Conservation (phyloP, 2,888 invertebrate genomes). For the Meliscaeva auricollis region DNA sequence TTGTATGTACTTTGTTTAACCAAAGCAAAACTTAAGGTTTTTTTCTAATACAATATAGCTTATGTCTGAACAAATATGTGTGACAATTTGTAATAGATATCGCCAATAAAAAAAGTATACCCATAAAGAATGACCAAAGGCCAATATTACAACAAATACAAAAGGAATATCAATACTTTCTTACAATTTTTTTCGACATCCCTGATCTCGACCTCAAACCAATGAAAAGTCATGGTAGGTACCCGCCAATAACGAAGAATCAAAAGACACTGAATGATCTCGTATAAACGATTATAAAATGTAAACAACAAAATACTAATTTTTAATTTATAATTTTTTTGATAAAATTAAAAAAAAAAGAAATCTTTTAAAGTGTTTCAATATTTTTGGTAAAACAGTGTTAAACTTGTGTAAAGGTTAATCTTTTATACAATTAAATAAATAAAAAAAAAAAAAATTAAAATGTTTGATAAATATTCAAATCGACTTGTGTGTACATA, state of each 20-base stretch:
- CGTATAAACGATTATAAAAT: not conserved
- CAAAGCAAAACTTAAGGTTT: too few relatives aligned
- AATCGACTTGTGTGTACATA: conserved; percentile 16
- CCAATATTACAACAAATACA: not conserved
- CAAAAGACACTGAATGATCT: not conserved
- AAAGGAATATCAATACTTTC: not conserved
- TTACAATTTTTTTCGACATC: not conserved
- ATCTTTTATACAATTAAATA: not conserved
- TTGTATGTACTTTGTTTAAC: too few relatives aligned
- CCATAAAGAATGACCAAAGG: too few relatives aligned
- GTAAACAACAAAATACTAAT: conserved; percentile 10
- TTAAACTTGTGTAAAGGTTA: not conserved
- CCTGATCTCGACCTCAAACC: not conserved
- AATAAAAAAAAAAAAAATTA: not conserved
- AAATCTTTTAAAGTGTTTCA: too few relatives aligned
- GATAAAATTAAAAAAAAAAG: too few relatives aligned
- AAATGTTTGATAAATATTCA: not conserved
- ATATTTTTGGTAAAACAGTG: too few relatives aligned
- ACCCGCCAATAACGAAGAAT: not conserved
- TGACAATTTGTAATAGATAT: too few relatives aligned
- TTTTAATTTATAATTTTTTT: not conserved
- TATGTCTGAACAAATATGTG: too few relatives aligned
- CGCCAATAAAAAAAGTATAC: too few relatives aligned
- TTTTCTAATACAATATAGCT: too few relatives aligned
- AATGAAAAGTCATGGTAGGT: not conserved